Conservation (phyloP, 2,888 invertebrate species). For the Ceramica pisi region DNA sequence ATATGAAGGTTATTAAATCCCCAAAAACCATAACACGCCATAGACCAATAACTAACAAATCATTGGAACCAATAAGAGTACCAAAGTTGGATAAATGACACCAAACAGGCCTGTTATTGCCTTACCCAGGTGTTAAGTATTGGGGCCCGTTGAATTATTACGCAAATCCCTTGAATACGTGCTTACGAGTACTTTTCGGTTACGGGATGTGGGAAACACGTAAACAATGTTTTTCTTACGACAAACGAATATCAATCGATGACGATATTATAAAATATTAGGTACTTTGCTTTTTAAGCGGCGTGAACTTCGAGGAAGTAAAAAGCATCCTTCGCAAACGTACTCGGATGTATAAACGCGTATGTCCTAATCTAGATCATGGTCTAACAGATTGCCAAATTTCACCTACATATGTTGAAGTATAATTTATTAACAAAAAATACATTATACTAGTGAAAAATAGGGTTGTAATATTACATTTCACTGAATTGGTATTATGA, state of each 20-base stretch:
- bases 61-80: conserved; percentile 62
- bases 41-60: conserved; percentile 61
- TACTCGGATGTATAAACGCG: no score
- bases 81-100: conserved; percentile 58
- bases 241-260: not conserved
- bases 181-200: conserved; percentile 17
- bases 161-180: conserved; percentile 48
- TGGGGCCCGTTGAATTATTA: conserved; percentile 62
- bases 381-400: no score
- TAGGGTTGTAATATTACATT: no score
- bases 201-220: not conserved
- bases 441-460: no score
- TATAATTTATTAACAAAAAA: no score
- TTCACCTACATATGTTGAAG: no score
- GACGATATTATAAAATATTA: not conserved
- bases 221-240: conserved; percentile 6
- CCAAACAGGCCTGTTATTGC: conserved; percentile 62
- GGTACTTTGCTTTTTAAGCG: no score
- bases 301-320: no score
- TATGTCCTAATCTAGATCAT: no score
- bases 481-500: no score
- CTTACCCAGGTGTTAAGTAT: conserved; percentile 63
- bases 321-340: no score
- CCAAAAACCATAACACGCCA: conserved; percentile 58
- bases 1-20: conserved; percentile 44